Base-by-base conservation (phyloP, 2,113 vertebrate species). In the Microtus ochrogaster region DNA sequence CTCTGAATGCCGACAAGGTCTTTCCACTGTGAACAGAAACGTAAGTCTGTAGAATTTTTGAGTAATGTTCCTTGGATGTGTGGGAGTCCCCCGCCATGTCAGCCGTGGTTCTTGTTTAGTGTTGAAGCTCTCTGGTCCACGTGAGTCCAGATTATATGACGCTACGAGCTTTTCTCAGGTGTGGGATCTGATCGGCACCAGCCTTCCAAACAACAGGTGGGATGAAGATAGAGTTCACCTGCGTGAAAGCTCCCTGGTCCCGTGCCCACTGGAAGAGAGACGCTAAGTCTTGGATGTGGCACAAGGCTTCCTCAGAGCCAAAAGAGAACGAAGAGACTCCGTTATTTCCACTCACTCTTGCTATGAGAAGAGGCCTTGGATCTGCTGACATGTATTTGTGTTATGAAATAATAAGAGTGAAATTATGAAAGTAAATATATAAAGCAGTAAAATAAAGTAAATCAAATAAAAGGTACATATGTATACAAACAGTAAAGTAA, bases 381-480 rank as follows among this genome's bases (percentile, higher is more conserved):
- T 87, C 33, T 68, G n/a, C 49, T 39, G 58, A 28, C n/a, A 79
- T 79, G 14, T 30, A 39, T 78, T 82, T 82, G 74, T 84, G 82
- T 73, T 44, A 70, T 41, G 77, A 55, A 95, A 91, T 65, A 70
- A n/a, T 61, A 39, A 70, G 68, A 89, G 36, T 81, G 89, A 74
- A 73, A 28, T 16, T 39, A 16, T 47, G 24, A 22, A 77, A 17
- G 10, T 28, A 94, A 82, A 92, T 49, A 74, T 12, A 63, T 52
- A 94, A 95, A 92, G 36, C 36, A 74, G 17, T 63, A 61, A 93
- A 95, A 81, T 66, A 30, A 78, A 78, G 12, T 39, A 61, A 58
- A 61, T 39, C n/a, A 39, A n/a, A n/a, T 12, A 14, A 82, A 58
- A 61, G 16, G 55, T 28, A 83, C 63, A 83, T 39, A 61, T 3